These are phyloP conservation scores for Teinopalpus imperialis DNA, from an alignment of 2,888 invertebrate genomes.

Conservation along the genomic window DNA sequence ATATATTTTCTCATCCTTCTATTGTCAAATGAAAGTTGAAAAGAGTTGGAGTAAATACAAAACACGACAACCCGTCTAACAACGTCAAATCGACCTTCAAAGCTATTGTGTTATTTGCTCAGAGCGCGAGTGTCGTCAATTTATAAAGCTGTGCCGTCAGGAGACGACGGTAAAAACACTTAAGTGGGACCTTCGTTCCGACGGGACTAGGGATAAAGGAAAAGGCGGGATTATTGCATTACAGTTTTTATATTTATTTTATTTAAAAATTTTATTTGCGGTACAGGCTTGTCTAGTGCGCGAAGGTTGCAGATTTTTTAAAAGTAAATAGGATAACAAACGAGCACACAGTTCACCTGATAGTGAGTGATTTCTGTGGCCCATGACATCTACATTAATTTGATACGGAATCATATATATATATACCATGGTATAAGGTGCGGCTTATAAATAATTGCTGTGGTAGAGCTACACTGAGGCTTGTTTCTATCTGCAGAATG, in stretches of 20 bases:
- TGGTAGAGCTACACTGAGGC: too few relatives aligned
- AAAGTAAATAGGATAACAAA: too few relatives aligned
- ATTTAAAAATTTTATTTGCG: too few relatives aligned
- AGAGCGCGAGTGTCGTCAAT: conserved; percentile 24
- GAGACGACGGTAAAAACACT: conserved; percentile 25
- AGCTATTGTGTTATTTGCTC: conserved; percentile 24
- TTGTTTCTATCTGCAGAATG: too few relatives aligned
- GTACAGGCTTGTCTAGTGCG: too few relatives aligned
- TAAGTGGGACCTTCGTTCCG: conserved; percentile 15
- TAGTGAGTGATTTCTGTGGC: too few relatives aligned
- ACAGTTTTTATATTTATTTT: conserved; percentile 4
- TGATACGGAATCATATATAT: too few relatives aligned
- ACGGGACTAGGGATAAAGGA: conserved; percentile 11
- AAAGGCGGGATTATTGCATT: conserved; percentile 10
- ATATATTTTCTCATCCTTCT: conserved; percentile 9
- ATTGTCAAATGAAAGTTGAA: conserved; percentile 17
- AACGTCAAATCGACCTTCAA: conserved; percentile 24
- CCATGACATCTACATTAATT: too few relatives aligned
- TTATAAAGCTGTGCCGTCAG: conserved; percentile 20
- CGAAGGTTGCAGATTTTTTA: too few relatives aligned
- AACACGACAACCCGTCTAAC: conserved; percentile 17
- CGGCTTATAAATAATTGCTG: too few relatives aligned
- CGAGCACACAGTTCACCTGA: too few relatives aligned
- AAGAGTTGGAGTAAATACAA: conserved; percentile 20
- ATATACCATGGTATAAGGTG: too few relatives aligned